Base-by-base conservation (phyloP, 2,797 vertebrate genomes). In the Remorina albescens region DNA sequence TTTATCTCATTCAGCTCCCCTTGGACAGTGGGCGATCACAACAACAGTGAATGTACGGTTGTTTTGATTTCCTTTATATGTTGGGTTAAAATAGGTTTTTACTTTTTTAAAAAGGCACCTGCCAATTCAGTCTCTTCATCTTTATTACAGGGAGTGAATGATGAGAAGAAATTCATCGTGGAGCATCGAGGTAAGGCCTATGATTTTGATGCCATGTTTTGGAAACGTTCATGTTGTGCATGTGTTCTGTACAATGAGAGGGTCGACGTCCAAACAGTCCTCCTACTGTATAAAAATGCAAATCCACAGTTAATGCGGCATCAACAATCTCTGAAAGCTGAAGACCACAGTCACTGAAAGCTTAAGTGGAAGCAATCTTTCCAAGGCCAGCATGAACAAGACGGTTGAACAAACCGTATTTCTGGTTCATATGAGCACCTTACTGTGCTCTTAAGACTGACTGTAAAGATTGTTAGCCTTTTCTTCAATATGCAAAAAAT, bases 1-100 rank as follows among this genome's bases (percentile, higher is more conserved):
- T 30, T 67, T 92, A 58, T 66, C 90, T 21, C 46, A 54, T 58
- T 42, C 6, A 0, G 21, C 84, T 61, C 78, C 26, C 58, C 6
- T 80, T 16, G 93, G 93, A 65, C 36, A 44, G 19, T 94, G 93
- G 93, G 15, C 10, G 4, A 75, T 93, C 37, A 39, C 25, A 36
- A 23, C 85, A 28, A 74, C 81, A 44, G 76, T 86, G 23, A 83
- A 91, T 25, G 92, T 93, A 83, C 25, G 75, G 3, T 34, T 67
- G 37, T 15, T 57, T 42, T n/a, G n/a, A n/a, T n/a, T n/a, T n/a
- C n/a, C n/a, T n/a, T n/a, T n/a, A n/a, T n/a, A n/a, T n/a, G n/a
- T n/a, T n/a, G n/a, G n/a, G n/a, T n/a, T n/a, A n/a, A n/a, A n/a
- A n/a, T n/a, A n/a, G n/a, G n/a, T n/a, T n/a, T n/a, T n/a, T n/a